These are phyloP conservation scores for Nasonovia ribisnigri DNA, from an alignment of 2,888 invertebrate genomes.

Conservation along the genomic window DNA sequence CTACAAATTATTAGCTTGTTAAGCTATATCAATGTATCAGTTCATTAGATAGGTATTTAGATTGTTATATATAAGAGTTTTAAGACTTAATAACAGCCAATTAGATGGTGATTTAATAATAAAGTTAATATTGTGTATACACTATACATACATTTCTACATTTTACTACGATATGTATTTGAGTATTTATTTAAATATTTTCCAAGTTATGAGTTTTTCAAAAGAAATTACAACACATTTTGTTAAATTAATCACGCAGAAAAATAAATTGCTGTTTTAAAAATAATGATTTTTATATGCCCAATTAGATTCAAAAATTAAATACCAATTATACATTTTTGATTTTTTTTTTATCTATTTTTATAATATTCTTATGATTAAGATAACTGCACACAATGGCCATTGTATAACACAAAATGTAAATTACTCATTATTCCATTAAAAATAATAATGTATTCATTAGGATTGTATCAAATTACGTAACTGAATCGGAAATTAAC, in stretches of 20 bases:
- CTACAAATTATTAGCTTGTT: not conserved
- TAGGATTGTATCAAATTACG: too few relatives aligned
- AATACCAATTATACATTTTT: not conserved
- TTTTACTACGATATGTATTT: not conserved
- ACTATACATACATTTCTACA: not conserved
- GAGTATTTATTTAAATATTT: not conserved
- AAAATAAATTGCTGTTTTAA: not conserved
- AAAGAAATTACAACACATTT: not conserved
- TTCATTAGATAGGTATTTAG: not conserved
- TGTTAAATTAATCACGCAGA: not conserved
- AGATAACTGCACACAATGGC: not conserved
- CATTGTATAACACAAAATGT: not conserved
- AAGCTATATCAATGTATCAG: not conserved
- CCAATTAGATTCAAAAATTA: not conserved
- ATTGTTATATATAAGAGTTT: too few relatives aligned
- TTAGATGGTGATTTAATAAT: too few relatives aligned
- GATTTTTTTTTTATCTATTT: not conserved
- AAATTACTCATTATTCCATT: not conserved
- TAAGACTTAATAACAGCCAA: too few relatives aligned
- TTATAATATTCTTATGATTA: not conserved
- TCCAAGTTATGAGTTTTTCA: not conserved
- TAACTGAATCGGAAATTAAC: not conserved
- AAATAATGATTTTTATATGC: too few relatives aligned
- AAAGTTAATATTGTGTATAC: too few relatives aligned
- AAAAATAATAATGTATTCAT: not conserved